Conservation (phyloP, 2,888 invertebrate species). For the Neoaliturus tenellus region DNA sequence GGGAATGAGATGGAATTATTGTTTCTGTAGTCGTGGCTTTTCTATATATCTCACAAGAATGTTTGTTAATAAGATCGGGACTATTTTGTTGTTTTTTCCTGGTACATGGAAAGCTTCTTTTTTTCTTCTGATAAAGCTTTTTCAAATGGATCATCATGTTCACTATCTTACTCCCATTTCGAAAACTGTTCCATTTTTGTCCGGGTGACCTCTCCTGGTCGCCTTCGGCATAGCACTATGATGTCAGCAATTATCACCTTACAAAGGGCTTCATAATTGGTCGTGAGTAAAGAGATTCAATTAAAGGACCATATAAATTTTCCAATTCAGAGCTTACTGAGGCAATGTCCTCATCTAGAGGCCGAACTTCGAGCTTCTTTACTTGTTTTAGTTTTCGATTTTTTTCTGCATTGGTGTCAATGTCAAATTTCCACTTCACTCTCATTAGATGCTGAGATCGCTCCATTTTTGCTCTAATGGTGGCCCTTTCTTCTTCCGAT, state of each 20-base stretch:
- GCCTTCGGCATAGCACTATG: background rate
- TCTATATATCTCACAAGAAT: too few species aligned
- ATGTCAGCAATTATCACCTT: background rate
- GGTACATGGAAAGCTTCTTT: too few species aligned
- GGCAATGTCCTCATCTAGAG: conserved; percentile 8
- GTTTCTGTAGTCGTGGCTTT: too few species aligned
- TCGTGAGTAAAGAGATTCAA: background rate
- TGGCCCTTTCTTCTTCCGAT: background rate
- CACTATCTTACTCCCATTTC: too few species aligned
- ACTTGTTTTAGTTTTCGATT: background rate
- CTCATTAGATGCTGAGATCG: background rate
- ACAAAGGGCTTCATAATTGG: background rate
- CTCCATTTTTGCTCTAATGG: background rate
- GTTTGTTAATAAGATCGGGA: too few species aligned
- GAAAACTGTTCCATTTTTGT: background rate
- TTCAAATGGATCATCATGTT: too few species aligned
- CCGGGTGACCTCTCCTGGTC: background rate
- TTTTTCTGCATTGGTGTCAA: conserved; percentile 7
- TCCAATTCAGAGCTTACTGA: conserved; percentile 7
- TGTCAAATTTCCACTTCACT: background rate
- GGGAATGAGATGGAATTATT: too few species aligned
- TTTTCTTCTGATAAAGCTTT: too few species aligned
- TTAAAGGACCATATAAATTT: background rate
- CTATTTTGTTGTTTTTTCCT: too few species aligned
- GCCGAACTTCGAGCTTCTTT: background rate